Evolutionary conservation across 2,888 invertebrate genomes (phyloP).

Genomic region (Diaphora mendica): DNA sequence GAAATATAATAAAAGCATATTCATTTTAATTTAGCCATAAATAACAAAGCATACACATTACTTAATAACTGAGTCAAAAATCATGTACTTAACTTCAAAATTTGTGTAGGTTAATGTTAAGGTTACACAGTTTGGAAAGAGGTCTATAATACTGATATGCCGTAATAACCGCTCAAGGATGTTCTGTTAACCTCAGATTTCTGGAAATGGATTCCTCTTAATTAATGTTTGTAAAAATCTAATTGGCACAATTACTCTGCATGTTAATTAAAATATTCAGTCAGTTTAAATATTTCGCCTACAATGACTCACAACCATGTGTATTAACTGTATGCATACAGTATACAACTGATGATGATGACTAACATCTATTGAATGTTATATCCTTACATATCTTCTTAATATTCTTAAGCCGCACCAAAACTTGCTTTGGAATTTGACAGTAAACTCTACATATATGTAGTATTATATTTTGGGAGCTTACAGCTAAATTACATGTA

Average conservation of each 20-base stretch:
- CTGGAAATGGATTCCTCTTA: conserved; percentile 45
- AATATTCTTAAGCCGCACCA: background rate
- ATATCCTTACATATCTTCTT: background rate
- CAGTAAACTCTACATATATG: background rate
- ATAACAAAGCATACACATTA: no score
- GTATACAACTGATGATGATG: background rate
- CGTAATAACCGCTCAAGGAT: conserved; percentile 3
- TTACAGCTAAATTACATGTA: no score
- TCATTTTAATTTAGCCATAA: no score
- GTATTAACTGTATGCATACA: conserved; percentile 5
- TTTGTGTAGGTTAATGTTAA: background rate
- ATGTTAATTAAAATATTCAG: conserved; percentile 47
- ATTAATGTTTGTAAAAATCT: conserved; percentile 42
- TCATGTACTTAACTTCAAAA: no score
- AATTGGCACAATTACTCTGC: conserved; percentile 43
- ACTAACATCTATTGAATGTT: background rate
- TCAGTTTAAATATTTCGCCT: conserved; percentile 48
- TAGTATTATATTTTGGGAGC: no score
- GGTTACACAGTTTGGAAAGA: background rate
- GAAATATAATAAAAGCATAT: no score
- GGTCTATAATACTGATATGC: background rate
- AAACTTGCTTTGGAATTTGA: background rate
- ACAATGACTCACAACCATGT: conserved; percentile 19
- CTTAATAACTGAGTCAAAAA: no score
- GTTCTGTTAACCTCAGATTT: conserved; percentile 36